Evolutionary conservation across 1,140 invertebrate genomes (phyloP).

Genomic region (Trinorchestia longiramus): DNA sequence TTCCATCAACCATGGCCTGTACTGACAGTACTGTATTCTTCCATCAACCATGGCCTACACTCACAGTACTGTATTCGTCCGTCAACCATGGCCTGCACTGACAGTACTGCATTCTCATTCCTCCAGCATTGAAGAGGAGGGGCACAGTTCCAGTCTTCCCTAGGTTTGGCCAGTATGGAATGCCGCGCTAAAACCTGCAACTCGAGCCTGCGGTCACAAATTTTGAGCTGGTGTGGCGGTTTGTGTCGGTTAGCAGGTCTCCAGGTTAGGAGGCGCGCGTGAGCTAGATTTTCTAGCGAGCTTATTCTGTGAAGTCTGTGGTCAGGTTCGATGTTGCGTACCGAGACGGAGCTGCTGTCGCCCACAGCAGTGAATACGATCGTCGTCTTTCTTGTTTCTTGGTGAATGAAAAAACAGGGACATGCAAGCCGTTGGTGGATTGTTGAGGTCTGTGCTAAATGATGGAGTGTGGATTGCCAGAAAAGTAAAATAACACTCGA

Average conservation of each 20-base stretch:
- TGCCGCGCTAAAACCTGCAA: neutral
- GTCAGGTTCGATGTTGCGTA: neutral
- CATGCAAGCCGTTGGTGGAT: neutral
- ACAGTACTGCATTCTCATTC: neutral
- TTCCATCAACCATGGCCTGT: neutral
- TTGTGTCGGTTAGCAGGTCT: conserved; percentile 29
- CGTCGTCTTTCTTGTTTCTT: neutral
- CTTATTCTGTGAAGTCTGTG: neutral
- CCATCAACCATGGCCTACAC: neutral
- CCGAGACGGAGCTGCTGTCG: neutral
- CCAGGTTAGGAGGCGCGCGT: neutral
- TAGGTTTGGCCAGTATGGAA: neutral
- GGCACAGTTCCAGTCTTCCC: too few relatives aligned
- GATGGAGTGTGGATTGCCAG: neutral
- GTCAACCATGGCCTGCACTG: neutral
- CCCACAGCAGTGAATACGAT: neutral
- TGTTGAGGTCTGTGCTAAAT: neutral
- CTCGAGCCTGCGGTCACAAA: conserved; percentile 17
- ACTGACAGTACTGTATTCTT: neutral
- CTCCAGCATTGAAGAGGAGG: too few relatives aligned
- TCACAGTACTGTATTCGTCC: neutral
- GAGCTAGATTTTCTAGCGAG: conserved; percentile 17
- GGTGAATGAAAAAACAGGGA: neutral
- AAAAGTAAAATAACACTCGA: neutral
- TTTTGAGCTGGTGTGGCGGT: neutral